Evolutionary conservation across 2,113 vertebrate species (phyloP), one percentile per base, ranked within the genome.

Genomic region (Macroglossus sobrinus): DNA sequence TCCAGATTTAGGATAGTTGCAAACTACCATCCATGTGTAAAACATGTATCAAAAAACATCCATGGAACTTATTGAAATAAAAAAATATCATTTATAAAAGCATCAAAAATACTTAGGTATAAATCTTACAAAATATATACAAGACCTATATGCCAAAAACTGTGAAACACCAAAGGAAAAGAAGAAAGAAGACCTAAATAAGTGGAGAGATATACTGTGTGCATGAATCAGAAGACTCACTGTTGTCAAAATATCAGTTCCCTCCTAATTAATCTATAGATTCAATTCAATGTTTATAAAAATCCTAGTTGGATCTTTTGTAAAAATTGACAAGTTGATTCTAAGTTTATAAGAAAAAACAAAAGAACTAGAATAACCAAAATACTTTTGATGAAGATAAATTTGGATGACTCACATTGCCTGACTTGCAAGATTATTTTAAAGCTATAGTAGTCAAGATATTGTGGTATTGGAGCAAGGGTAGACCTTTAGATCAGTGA

Each of bases 1-100:
- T 92, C 80, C 68, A 92, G 79, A 93, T 89, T 91, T 87, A 88
- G 35, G n/a, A 88, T 22, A 93, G 30, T 72, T 93, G 75, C 76
- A 68, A 90, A 64, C 24, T 75, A 79, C 28, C 26, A 89, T 10
- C 55, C 18, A 61, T 87, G 18, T 61, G 24, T 61, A 68, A 89
- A 97, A 71, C 53, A 50, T 57, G 2, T 57, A 64, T 71, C 18
- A 61, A 69, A 93, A 84, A 74, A 72, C 19, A 84, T 35, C 50
- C 38, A 14, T 53, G 90, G 33, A 66, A 86, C 10, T 47, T 84
- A 88, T 5, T 30, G 15, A 90, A 94, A 80, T 90, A 84, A 89
- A 78, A 63, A 80, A 64, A 38, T 57, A 26, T 15, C 33, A 80
- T 80, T 80, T 91, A 53, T 26, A 91, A 81, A 45, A 88, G n/a